phyloP scores from a whole-genome alignment of 1,140 invertebrate species.

The Dolichoris vasculosae region DNA sequence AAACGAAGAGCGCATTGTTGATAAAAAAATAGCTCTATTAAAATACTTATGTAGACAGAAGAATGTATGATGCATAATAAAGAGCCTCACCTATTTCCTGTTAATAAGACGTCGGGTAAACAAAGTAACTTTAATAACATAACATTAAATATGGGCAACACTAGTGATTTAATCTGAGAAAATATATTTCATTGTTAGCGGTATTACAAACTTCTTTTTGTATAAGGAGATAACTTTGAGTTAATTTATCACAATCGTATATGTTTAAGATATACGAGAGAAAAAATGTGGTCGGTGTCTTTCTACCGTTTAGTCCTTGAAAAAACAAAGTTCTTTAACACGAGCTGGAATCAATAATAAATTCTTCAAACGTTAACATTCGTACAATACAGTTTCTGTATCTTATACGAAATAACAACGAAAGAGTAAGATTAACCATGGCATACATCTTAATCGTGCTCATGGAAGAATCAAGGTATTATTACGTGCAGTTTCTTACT shows the following conservation, averaged over 20 bases:
- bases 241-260: no score
- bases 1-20: neutral
- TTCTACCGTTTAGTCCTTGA: no score
- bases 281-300: no score
- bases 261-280: no score
- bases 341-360: no score
- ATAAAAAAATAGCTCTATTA: neutral
- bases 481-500: neutral
- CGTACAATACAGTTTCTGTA: no score
- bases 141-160: neutral
- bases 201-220: neutral
- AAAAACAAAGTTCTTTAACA: no score
- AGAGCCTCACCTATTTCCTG: neutral
- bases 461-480: neutral
- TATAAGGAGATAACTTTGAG: neutral
- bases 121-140: neutral
- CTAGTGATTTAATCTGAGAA: neutral
- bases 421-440: no score
- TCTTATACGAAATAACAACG: no score
- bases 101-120: neutral
- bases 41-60: neutral
- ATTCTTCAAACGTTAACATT: no score
- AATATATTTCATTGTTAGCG: neutral
- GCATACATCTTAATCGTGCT: neutral
- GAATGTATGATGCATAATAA: neutral